These are phyloP conservation scores for Odontomachus brunneus DNA, from an alignment of 1,140 invertebrate genomes.

Conservation along the genomic window DNA sequence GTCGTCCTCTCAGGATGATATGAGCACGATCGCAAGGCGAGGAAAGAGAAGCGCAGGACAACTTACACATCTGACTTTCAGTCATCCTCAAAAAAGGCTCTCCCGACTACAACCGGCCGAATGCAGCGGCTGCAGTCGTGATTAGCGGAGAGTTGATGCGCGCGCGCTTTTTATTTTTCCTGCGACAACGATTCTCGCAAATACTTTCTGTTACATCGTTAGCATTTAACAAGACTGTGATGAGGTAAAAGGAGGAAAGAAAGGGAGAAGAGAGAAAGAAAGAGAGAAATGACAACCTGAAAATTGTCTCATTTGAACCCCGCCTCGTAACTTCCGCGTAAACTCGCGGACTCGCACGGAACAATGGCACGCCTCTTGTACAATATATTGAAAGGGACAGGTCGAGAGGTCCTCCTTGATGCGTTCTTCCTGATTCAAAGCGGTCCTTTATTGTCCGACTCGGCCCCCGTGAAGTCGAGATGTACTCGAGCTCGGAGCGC, in stretches of 20 bases:
- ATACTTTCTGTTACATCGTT: not conserved
- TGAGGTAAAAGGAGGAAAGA: not conserved
- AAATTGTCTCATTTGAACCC: not conserved
- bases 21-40: too few relatives aligned
- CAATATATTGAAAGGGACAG: constrained; percentile 7
- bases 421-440: constrained; percentile 17
- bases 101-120: not conserved
- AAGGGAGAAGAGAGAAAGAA: not conserved
- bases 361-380: not conserved
- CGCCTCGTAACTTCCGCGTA: constrained; percentile 1
- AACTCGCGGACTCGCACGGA: not conserved
- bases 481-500: not conserved
- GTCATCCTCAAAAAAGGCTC: too few relatives aligned
- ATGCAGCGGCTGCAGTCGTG: not conserved
- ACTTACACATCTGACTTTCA: too few relatives aligned
- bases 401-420: constrained; percentile 1
- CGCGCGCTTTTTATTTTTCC: not conserved
- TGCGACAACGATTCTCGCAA: not conserved
- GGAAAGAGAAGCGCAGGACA: too few relatives aligned
- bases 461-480: constrained; percentile 16
- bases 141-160: not conserved
- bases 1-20: too few relatives aligned
- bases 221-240: not conserved
- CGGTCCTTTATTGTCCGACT: constrained; percentile 6
- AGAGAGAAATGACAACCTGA: not conserved